A percentile compares a stretch with the other conserved stretches of the same genome.
Conservation (phyloP, 2,113 vertebrate species). For the Columba janthina region DNA sequence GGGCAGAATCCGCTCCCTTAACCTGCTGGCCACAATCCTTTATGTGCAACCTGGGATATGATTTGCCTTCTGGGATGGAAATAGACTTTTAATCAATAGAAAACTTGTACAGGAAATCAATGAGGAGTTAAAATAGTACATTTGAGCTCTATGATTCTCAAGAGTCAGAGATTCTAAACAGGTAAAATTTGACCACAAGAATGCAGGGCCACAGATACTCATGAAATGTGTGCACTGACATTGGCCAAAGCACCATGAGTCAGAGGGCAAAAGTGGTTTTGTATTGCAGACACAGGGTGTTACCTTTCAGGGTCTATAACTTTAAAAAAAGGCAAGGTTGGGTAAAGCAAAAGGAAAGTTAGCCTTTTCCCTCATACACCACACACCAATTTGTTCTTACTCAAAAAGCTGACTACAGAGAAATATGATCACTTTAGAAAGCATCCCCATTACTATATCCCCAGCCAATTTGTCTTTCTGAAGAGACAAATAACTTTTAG, state of each 20-base stretch:
- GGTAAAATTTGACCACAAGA: not conserved
- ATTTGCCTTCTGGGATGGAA: not conserved
- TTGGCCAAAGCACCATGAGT: not conserved
- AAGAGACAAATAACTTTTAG: not conserved
- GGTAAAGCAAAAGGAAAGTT: not conserved
- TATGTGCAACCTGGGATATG: rapidly evolving
- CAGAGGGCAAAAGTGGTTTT: not conserved
- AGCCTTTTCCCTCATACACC: not conserved
- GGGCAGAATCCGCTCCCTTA: not conserved
- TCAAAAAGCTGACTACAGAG: not conserved
- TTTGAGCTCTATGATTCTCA: not conserved
- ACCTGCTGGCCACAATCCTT: not conserved
- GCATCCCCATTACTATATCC: not conserved
- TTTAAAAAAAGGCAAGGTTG: not conserved
- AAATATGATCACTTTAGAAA: not conserved
- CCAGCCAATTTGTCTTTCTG: not conserved
- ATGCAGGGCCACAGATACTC: not conserved
- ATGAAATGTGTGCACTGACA: not conserved
- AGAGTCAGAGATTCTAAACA: not conserved
- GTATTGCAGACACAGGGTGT: not conserved
- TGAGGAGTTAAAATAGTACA: not conserved
- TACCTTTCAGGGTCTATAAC: not conserved
- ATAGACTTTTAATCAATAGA: not conserved
- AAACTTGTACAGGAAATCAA: not conserved
- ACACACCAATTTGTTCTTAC: not conserved